A percentile compares a stretch with the other conserved stretches of the same genome.
phyloP scores from a whole-genome alignment of 92 coral and sea anemone species.

The Heliopora coerulea region DNA sequence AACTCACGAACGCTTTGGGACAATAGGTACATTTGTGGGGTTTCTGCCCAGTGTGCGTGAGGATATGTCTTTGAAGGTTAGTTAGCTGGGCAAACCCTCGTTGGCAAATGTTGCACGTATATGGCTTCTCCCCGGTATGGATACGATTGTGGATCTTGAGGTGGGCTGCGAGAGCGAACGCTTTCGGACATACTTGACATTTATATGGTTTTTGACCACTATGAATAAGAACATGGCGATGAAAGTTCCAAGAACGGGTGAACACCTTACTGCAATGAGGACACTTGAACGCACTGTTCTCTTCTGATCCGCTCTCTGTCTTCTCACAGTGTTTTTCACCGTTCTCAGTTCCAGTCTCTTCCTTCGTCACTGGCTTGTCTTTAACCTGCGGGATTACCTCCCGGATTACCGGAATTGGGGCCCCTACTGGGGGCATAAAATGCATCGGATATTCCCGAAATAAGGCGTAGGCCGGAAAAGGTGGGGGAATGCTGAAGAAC shows the following conservation, averaged over 20 bases:
- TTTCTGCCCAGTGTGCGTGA: constrained; percentile 96
- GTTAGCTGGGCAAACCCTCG: constrained; percentile 98
- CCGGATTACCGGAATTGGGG: constrained; percentile 51
- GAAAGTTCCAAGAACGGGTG: constrained; percentile 98
- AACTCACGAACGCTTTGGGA: constrained; percentile 98
- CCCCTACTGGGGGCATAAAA: constrained; percentile 46
- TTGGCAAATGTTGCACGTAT: constrained; percentile 94
- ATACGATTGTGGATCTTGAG: constrained; percentile 97
- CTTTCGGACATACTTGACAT: constrained; percentile 97
- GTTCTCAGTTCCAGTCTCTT: constrained; percentile 42
- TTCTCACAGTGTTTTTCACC: constrained; percentile 38
- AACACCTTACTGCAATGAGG: constrained; percentile 96
- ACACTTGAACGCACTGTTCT: constrained; percentile 74
- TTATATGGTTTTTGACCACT: constrained; percentile 98
- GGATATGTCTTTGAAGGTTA: constrained; percentile 88
- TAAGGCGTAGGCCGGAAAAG: constrained; percentile 36
- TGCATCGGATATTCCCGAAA: constrained; percentile 45
- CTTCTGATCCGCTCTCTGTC: constrained; percentile 45
- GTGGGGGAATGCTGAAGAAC: constrained; percentile 22
- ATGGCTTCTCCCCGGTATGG: constrained; percentile 88
- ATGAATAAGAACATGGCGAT: constrained; percentile 94
- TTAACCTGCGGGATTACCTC: constrained; percentile 46
- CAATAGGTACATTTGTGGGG: constrained; percentile 98
- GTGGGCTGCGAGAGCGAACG: constrained; percentile 98
- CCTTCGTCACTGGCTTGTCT: constrained; percentile 37